Conservation (phyloP, 2,888 invertebrate species). For the Merodon equestris region DNA sequence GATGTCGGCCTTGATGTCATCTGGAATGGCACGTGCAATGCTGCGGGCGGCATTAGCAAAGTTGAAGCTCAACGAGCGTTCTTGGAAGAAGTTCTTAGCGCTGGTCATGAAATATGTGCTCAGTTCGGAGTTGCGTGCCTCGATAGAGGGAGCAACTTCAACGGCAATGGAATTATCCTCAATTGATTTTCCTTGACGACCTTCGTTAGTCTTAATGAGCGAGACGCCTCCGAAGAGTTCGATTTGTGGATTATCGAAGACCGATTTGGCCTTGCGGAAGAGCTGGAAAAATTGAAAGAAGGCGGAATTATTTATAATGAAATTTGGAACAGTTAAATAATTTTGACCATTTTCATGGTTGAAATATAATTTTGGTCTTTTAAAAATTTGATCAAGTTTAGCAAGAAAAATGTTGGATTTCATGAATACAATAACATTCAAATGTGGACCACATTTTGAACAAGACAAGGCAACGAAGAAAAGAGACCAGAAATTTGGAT, state of each 20-base stretch:
- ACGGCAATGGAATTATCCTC: constrained; percentile 80
- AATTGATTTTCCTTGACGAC: constrained; percentile 79
- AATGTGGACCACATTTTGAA: too few species aligned
- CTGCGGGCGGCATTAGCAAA: constrained; percentile 79
- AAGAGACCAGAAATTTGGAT: too few species aligned
- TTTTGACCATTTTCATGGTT: too few species aligned
- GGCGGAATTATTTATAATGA: background rate
- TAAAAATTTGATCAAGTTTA: too few species aligned
- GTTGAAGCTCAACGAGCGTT: constrained; percentile 80
- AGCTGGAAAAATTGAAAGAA: constrained; percentile 76
- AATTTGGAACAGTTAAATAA: background rate
- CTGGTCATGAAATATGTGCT: constrained; percentile 81
- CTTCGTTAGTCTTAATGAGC: constrained; percentile 77
- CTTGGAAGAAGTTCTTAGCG: constrained; percentile 81
- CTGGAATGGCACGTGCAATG: constrained; percentile 81
- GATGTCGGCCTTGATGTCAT: constrained; percentile 81
- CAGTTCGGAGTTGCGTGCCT: constrained; percentile 81
- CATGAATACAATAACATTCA: too few species aligned
- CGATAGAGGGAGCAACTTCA: constrained; percentile 79
- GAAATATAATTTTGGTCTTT: too few species aligned
- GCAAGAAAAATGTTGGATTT: too few species aligned
- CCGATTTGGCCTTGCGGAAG: constrained; percentile 81
- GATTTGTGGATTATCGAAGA: constrained; percentile 82
- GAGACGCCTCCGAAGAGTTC: constrained; percentile 81
- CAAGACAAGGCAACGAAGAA: too few species aligned